phyloP scores from a whole-genome alignment of 2,113 vertebrate genomes.

The Carettochelys insculpta region DNA sequence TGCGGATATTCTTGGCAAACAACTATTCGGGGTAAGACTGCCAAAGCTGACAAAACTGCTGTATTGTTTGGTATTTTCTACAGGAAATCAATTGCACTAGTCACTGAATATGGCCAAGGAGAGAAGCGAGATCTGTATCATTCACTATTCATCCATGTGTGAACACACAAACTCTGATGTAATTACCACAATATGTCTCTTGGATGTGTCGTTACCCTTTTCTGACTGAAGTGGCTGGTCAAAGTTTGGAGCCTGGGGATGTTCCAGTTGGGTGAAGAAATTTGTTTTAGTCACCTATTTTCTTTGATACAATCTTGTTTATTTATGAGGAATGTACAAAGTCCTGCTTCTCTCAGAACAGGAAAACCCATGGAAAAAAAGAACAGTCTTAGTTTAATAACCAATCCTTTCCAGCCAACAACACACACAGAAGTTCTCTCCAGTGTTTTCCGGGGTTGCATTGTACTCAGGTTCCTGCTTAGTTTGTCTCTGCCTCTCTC shows the following conservation, averaged over 20 bases:
- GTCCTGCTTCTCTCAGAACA: neutral
- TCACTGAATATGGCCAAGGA: neutral
- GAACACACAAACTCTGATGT: neutral
- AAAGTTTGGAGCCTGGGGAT: neutral
- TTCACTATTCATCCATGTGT: neutral
- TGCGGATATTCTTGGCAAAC: neutral
- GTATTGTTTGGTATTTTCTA: slow-evolving; percentile 6
- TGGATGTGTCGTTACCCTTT: neutral
- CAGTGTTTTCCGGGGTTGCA: too few species aligned
- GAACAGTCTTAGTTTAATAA: neutral
- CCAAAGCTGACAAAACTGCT: neutral
- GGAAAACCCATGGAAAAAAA: neutral
- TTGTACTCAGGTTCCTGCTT: neutral
- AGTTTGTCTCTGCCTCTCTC: neutral
- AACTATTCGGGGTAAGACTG: neutral
- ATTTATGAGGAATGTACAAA: neutral
- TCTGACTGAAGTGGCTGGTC: neutral
- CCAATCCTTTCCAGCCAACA: neutral
- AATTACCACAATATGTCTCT: neutral
- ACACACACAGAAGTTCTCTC: neutral
- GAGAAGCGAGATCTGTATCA: neutral
- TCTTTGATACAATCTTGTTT: neutral
- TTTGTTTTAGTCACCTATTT: neutral
- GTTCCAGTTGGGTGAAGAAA: neutral
- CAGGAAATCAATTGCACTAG: slow-evolving; percentile 15